Evolutionary conservation across 2,888 invertebrate genomes (phyloP), one percentile per base, ranked within the genome.

Genomic region (Rutpela maculata): DNA sequence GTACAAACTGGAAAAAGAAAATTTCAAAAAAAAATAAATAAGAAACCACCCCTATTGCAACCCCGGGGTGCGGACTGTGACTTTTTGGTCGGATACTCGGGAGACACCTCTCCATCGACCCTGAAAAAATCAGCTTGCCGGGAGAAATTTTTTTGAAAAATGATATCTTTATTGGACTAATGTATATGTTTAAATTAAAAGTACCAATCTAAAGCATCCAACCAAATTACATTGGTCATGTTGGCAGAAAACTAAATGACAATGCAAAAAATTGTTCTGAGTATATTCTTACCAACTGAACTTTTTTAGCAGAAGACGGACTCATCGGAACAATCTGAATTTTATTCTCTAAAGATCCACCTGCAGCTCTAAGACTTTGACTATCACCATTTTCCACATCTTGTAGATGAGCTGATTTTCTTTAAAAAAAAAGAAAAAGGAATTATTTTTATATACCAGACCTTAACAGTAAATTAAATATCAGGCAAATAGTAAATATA

Each of bases 291-390:
- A 96, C 97, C 93, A 97, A 89, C 88, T 96, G 96, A 66, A 97
- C 97, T 92, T 97, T 96, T 90, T 97, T 97, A 80, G 94, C 95
- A 79, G 95, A 93, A 50, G 94, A 93, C 0, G 95, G 95, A 84
- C 93, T 93, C 1, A 93, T 90, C 0, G 92, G 92, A 35, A 92
- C 86, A 67, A 89, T 90, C 57, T 91, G 90, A 2, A 89, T 86
- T 56, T 92, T 92, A 59, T 78, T 83, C 15, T 84, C 86, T 11
- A 84, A 78, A 0, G 84, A 84, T 5, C 81, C 79, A 19, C 71
- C 78, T 60, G 83, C 81, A 9, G 80, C 75, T 35, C 86, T 77
- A 83, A 91, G 87, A 67, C 92, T 88, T 78, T 91, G 88, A 55
- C 90, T 89, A 79, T 91, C 90, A 11, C 89, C 88, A 62, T 88